A percentile compares a stretch with the other conserved stretches of the same genome.
Evolutionary conservation across 1,140 invertebrate genomes (phyloP).

Genomic region (Magallana angulata): DNA sequence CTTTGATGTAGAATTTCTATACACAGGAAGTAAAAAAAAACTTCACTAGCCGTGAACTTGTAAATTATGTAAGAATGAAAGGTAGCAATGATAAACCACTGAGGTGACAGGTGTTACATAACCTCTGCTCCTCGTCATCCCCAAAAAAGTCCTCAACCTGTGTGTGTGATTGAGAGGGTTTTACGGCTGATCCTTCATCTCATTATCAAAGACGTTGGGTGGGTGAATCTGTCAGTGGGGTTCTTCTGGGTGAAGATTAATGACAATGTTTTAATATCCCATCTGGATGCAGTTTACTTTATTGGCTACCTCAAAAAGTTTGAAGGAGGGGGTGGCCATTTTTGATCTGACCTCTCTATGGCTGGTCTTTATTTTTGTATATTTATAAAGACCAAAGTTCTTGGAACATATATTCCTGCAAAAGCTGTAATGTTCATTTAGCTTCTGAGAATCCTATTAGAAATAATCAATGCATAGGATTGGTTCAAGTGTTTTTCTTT

Average conservation of each 20-base stretch:
- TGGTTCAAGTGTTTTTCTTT: too few species aligned
- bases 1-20: too few species aligned
- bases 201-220: constrained; percentile 13
- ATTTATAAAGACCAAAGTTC: too few species aligned
- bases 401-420: too few species aligned
- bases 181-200: background rate
- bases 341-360: too few species aligned
- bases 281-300: constrained; percentile 1
- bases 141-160: background rate
- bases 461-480: too few species aligned
- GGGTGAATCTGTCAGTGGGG: background rate
- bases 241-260: background rate
- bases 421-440: too few species aligned
- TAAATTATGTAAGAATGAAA: background rate
- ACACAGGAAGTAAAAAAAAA: too few species aligned
- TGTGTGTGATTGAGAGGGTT: background rate
- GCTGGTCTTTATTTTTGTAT: too few species aligned
- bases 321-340: background rate
- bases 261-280: constrained; percentile 2
- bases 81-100: background rate
- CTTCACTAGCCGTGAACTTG: background rate
- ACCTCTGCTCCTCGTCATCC: background rate
- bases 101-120: background rate
- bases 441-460: too few species aligned
- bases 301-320: background rate